Conservation (phyloP, 2,888 invertebrate genomes). For the Ennomos erosarius region DNA sequence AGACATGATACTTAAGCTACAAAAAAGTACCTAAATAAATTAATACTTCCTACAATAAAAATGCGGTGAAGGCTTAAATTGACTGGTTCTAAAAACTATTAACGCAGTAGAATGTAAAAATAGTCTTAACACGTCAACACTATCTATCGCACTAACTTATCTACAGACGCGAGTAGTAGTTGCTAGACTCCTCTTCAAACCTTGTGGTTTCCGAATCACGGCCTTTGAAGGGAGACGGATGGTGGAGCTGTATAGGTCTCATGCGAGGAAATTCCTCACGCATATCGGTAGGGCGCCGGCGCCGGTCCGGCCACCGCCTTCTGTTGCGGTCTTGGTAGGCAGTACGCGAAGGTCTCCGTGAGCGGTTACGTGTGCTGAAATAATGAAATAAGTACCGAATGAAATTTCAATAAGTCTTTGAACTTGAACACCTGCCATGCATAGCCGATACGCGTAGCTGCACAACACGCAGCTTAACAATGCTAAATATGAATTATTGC, state of each 20-base stretch:
- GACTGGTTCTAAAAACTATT: conserved; percentile 7
- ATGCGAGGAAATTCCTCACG: conserved; percentile 40
- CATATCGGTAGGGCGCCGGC: conserved; percentile 42
- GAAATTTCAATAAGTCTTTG: conserved; percentile 52
- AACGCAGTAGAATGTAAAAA: conserved; percentile 9
- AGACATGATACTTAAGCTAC: background rate
- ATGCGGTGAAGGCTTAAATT: conserved; percentile 20
- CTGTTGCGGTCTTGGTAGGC: conserved; percentile 68
- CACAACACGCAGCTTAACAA: conserved; percentile 31
- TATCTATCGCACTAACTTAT: conserved; percentile 5
- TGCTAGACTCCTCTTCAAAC: conserved; percentile 8
- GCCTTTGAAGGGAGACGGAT: conserved; percentile 39
- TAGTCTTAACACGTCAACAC: conserved; percentile 27
- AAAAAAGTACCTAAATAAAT: conserved; percentile 18
- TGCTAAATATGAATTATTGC: conserved; percentile 38
- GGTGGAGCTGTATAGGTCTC: conserved; percentile 40
- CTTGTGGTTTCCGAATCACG: conserved; percentile 10
- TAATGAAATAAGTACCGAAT: conserved; percentile 40
- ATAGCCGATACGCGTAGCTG: conserved; percentile 48
- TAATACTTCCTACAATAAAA: conserved; percentile 17
- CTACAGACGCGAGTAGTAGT: conserved; percentile 2
- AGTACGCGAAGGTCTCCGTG: conserved; percentile 64
- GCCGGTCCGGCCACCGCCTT: conserved; percentile 61
- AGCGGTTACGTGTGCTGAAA: conserved; percentile 62
- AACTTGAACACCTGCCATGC: conserved; percentile 53